Evolutionary conservation across 2,113 vertebrate species (phyloP).

Genomic region (Sander vitreus): DNA sequence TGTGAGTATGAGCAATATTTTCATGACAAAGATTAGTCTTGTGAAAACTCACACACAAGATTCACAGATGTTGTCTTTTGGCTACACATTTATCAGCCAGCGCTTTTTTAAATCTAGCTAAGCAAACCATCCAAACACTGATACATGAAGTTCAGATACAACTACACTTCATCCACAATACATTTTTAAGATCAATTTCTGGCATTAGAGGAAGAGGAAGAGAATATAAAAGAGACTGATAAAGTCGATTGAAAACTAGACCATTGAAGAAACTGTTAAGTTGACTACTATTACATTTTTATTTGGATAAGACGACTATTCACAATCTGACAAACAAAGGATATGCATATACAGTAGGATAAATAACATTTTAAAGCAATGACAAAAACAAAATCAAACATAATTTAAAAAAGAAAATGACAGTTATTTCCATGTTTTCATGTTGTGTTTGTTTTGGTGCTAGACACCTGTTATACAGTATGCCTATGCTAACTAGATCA

Average conservation of each 20-base stretch:
- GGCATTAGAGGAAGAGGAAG: background rate
- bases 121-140: background rate
- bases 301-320: background rate
- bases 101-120: constrained; percentile 20
- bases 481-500: background rate
- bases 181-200: constrained; percentile 3
- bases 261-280: background rate
- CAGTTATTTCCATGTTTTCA: background rate
- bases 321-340: background rate
- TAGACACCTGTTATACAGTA: background rate
- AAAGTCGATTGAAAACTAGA: background rate
- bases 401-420: too few relatives aligned
- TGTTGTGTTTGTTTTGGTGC: background rate
- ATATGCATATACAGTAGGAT: background rate
- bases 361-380: background rate
- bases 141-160: background rate
- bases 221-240: background rate
- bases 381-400: background rate
- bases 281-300: background rate
- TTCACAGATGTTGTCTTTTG: constrained; percentile 18
- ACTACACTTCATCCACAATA: background rate
- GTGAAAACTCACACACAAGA: constrained; percentile 18
- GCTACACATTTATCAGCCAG: constrained; percentile 14
- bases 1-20: constrained; percentile 23
- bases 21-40: constrained; percentile 16